These are phyloP conservation scores for Caretta caretta DNA, from an alignment of 2,113 vertebrate genomes.

Conservation along the genomic window DNA sequence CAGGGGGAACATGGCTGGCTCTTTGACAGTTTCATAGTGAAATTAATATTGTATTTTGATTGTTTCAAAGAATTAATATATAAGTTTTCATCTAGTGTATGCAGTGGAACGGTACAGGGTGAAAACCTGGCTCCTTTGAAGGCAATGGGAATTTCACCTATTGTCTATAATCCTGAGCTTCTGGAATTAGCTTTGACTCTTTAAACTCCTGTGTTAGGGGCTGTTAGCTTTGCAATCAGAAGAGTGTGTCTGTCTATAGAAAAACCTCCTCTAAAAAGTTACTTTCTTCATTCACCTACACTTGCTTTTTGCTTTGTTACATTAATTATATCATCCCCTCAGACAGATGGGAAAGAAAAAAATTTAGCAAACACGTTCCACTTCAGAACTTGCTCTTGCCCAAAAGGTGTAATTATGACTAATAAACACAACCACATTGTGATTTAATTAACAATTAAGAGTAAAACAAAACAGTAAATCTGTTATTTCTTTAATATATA, in stretches of 20 bases:
- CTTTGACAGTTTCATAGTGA: background rate
- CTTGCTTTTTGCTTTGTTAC: conserved; percentile 46
- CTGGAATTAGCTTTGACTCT: background rate
- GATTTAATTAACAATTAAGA: conserved; percentile 64
- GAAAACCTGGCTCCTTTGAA: background rate
- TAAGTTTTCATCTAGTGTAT: background rate
- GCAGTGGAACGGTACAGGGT: background rate
- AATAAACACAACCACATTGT: conserved; percentile 55
- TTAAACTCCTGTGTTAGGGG: conserved; percentile 27
- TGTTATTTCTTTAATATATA: conserved; percentile 47
- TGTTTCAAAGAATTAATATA: background rate
- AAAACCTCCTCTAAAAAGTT: background rate
- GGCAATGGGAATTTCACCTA: background rate
- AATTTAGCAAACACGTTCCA: conserved; percentile 35
- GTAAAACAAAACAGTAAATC: conserved; percentile 48
- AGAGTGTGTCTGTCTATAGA: background rate
- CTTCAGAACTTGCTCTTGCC: conserved; percentile 54
- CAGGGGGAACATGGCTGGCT: too few species aligned
- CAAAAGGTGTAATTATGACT: conserved; percentile 59
- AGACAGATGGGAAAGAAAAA: conserved; percentile 37
- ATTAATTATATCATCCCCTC: conserved; percentile 61
- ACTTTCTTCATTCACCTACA: conserved; percentile 13
- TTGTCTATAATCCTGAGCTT: background rate
- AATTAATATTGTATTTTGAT: background rate
- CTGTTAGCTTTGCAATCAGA: background rate